phyloP scores from a whole-genome alignment of 2,113 vertebrate genomes.

The Microcebus griseorufus region DNA sequence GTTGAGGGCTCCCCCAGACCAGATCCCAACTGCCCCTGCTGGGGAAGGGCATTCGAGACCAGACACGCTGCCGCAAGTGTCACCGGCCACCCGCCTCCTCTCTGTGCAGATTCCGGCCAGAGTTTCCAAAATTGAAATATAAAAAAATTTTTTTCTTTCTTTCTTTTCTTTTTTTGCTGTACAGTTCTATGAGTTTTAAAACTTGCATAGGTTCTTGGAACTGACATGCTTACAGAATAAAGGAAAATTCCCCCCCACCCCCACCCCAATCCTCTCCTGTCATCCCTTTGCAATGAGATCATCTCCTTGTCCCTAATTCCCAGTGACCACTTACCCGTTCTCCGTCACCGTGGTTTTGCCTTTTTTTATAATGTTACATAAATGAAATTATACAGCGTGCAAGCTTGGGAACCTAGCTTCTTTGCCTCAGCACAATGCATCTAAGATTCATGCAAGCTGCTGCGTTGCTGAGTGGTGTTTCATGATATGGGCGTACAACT shows the following conservation, averaged over 20 bases:
- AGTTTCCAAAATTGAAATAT: neutral
- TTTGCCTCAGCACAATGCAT: neutral
- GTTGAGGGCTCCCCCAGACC: neutral
- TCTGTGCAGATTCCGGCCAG: neutral
- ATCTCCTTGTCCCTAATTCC: too few relatives aligned
- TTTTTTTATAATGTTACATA: neutral
- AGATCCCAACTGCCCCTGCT: neutral
- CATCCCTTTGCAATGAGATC: neutral
- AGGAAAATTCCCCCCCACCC: neutral
- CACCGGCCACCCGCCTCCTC: neutral
- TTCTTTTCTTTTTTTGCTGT: neutral
- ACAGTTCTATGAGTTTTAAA: neutral
- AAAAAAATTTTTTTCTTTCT: neutral
- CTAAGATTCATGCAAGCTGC: neutral
- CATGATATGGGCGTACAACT: too few relatives aligned
- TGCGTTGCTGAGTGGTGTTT: neutral
- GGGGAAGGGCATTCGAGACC: neutral
- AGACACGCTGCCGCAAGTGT: neutral
- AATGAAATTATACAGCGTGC: neutral
- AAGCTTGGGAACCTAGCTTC: neutral
- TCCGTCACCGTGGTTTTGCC: neutral
- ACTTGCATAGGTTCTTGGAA: neutral
- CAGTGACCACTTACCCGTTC: neutral
- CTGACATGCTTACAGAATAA: neutral
- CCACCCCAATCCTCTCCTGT: accelerated